Percentiles rank a stretch among this genome's conserved stretches.
Evolutionary conservation across 2,888 invertebrate genomes (phyloP).

Genomic region (Choreutis nemorana): DNA sequence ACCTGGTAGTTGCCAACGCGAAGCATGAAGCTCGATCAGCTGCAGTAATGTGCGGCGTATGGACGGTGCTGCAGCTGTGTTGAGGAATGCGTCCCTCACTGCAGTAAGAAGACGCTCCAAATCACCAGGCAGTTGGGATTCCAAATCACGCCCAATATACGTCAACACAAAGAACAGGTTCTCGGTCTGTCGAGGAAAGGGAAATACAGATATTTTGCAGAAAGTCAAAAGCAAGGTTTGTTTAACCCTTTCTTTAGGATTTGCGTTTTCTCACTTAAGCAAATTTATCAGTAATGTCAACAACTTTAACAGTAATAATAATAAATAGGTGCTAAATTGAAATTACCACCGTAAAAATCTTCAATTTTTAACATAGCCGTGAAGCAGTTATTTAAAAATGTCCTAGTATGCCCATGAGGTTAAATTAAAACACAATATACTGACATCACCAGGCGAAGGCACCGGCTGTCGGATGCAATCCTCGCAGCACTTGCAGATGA

Average conservation of each 20-base stretch:
- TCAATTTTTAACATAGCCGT: too few species aligned
- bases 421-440: too few species aligned
- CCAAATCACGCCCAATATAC: constrained; percentile 87
- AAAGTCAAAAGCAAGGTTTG: too few species aligned
- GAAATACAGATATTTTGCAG: too few species aligned
- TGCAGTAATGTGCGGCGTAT: constrained; percentile 87
- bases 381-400: too few species aligned
- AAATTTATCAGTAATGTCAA: too few species aligned
- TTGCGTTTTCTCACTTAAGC: too few species aligned
- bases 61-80: constrained; percentile 75
- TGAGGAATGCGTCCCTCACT: constrained; percentile 86
- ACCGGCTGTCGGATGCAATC: constrained; percentile 85
- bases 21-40: constrained; percentile 89
- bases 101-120: constrained; percentile 80
- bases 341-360: too few species aligned
- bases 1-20: constrained; percentile 90
- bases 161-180: constrained; percentile 89
- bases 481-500: constrained; percentile 89
- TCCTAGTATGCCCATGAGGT: too few species aligned
- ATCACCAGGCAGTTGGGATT: constrained; percentile 81
- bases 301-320: too few species aligned
- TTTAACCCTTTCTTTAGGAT: too few species aligned
- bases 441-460: constrained; percentile 81
- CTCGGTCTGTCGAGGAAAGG: constrained; percentile 82
- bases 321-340: too few species aligned